Base-by-base conservation (phyloP, 2,797 vertebrate species). In the Eremophila alpestris region DNA sequence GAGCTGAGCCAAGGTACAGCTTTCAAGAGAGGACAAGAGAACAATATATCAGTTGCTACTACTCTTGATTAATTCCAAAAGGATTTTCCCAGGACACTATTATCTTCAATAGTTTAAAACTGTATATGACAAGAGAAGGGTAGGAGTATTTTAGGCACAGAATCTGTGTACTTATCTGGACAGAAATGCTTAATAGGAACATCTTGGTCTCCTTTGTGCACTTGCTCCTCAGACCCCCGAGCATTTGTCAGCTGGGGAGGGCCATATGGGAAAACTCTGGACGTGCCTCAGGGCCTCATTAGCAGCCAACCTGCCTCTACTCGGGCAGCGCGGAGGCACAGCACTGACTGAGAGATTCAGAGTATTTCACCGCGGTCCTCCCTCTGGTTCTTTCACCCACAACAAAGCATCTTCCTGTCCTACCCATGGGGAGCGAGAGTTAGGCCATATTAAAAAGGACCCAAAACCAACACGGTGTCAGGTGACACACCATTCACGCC, bases 271-370 rank as follows among this genome's bases (percentile, higher is more conserved):
- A 83, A 65, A 87, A 70, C 1, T 3, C 19, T 13, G 34, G 88
- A 58, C 83, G 2, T 70, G 73, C n/a, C 41, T 87, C 58, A 43
- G 34, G 43, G 78, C 64, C 89, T 67, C 29, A 52, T 69, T 63
- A 51, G 59, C 55, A 65, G 20, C 65, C 48, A 59, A 20, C 62
- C 41, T 63, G 60, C 32, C 27, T 46, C 20, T 26, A 7, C 34
- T 11, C 2, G 5, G 30, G 65, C 55, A 67, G 26, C 0, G 0
- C 54, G 52, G n/a, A 69, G 14, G 27, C 55, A 20, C 30, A 40
- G 63, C 32, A 32, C 29, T 46, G 34, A 74, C 45, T 43, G 32
- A 59, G 55, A 43, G 27, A 60, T 45, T 48, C 64, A 18, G 22
- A 80, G 49, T 21, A 12, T 15, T 48, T 60, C 81, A 34, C n/a